Evolutionary conservation across 2,888 invertebrate genomes (phyloP), one percentile per base, ranked within the genome.

Genomic region (Nomada flava): DNA sequence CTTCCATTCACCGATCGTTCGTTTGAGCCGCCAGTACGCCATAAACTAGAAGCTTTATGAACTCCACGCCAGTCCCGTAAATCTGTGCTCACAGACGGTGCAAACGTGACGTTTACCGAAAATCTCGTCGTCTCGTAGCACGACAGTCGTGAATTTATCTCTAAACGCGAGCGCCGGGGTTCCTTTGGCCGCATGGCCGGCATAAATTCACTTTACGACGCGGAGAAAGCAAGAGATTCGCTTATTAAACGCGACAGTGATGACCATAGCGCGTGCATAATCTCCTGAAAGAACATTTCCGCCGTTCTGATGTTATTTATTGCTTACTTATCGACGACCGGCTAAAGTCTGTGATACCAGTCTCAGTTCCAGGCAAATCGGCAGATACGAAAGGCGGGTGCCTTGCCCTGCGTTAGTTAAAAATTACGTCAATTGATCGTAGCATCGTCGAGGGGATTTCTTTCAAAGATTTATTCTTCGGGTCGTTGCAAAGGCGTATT

Each of bases 11-110:
- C 29, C 26, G 36, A 13, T 26, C 62, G 18, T 63, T 53, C 63
- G 36, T 23, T 29, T 13, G 11, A 20, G 7, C 26, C 15, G n/a
- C 29, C 9, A 1, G 23, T 42, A 36, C 63, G 36, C 42, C 63
- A 63, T 69, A 75, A 75, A 75, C 5, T 69, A 50, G 60, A 59
- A 60, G 42, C 42, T 75, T 69, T 69, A 75, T 75, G 44, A 59
- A 75, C 68, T 65, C 36, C 36, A 13, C 26, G 0, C 15, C 52
- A 65, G 65, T 29, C 65, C 52, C 29, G 52, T 65, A 65, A 65
- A 65, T 69, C n/a, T 23, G 10, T 7, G 42, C 36, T 23, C 20
- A n/a, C 20, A 13, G 36, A 13, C 20, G 11, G 20, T 9, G 67
- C 23, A 23, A 23, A 23, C 29, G 29, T 5, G 50, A 47, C 59